Evolutionary conservation across 2,888 invertebrate genomes (phyloP), one percentile per base, ranked within the genome.

Genomic region (Cloeon dipterum): DNA sequence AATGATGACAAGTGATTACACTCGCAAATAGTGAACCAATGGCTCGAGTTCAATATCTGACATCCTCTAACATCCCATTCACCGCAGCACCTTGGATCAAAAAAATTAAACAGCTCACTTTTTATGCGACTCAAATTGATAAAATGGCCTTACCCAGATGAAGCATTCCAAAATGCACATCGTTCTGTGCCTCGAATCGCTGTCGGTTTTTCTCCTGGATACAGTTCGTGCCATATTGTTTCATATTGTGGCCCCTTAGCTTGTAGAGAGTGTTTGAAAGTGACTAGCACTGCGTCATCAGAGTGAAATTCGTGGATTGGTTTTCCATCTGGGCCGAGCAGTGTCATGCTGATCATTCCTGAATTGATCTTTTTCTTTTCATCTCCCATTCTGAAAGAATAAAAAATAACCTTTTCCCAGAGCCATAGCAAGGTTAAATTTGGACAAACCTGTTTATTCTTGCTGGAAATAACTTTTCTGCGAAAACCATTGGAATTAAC

Each of bases 1-100:
- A 57, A 55, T 37, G 51, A 52, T 3, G 56, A 56, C 35, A 58
- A 41, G 43, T 57, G 58, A 29, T 46, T 43, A 42, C 57, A 57
- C 35, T 47, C 47, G 42, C 58, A 58, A 16, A 48, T 42, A 1
- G 58, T 57, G 21, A 51, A 49, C 5, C 51, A 50, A 3, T 43
- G 40, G 42, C 53, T 56, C 21, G 52, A 49, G 3, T 42, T 40
- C 13, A 49, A 40, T 4, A 52, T 42, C 32, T 40, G 23, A 32
- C 50, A 50, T 5, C 50, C 50, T 7, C 41, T 34, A 2, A 42
- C 39, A 11, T 46, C 44, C 50, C 50, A 50, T 18, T 35, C 32
- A 7, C 48, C 47, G 23, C n/a, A n/a, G n/a, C n/a, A n/a, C n/a
- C n/a, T 11, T 11, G 11, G 25, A 8, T 11, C 25, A 10, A 10